Evolutionary conservation across 2,888 invertebrate genomes (phyloP).

Genomic region (Cylindroiulus punctatus): DNA sequence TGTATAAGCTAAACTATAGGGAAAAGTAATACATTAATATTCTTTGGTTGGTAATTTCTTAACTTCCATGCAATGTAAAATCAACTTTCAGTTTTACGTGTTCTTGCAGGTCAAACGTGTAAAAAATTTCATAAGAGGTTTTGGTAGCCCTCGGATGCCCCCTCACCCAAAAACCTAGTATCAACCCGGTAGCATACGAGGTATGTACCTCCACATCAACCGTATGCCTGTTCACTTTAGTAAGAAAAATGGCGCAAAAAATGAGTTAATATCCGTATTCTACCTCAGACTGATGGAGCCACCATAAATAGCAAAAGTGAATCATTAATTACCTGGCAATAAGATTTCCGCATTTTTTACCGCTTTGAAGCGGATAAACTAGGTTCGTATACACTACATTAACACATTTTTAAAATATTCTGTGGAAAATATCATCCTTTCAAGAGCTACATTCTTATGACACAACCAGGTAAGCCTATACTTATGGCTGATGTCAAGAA

Average conservation of each 20-base stretch:
- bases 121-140: neutral
- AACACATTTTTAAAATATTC: neutral
- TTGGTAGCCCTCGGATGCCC: neutral
- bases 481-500: neutral
- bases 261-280: conserved; percentile 14
- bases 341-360: conserved; percentile 1
- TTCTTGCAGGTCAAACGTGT: conserved; percentile 36
- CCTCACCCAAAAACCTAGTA: conserved; percentile 9
- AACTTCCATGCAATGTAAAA: neutral
- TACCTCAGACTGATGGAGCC: neutral
- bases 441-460: neutral
- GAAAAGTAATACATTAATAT: too few relatives aligned
- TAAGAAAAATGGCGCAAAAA: neutral
- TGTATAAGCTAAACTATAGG: too few relatives aligned
- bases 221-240: neutral
- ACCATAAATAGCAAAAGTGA: conserved; percentile 7
- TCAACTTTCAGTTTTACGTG: conserved; percentile 25
- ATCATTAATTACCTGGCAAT: neutral
- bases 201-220: neutral
- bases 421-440: neutral
- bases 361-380: neutral
- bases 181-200: neutral
- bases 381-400: neutral
- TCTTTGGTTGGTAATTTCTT: too few relatives aligned
- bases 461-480: neutral